These are phyloP conservation scores for Diaprepes abbreviatus DNA, from an alignment of 2,888 invertebrate species.

Conservation along the genomic window DNA sequence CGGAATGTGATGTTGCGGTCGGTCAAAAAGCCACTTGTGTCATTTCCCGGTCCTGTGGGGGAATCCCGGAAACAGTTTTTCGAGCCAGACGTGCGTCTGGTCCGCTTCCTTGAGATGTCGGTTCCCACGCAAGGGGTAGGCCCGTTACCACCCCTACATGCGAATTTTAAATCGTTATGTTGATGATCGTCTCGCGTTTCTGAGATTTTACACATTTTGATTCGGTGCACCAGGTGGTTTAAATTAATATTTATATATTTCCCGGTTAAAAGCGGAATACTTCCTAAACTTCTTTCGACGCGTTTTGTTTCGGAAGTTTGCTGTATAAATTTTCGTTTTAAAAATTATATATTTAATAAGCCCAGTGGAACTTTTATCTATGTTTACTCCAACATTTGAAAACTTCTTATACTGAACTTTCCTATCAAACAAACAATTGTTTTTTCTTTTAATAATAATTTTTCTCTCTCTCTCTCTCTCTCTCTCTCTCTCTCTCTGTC, in stretches of 20 bases:
- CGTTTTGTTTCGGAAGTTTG: too few species aligned
- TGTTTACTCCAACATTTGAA: too few species aligned
- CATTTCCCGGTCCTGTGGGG: constrained; percentile 48
- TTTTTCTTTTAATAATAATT: too few species aligned
- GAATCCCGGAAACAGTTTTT: constrained; percentile 59
- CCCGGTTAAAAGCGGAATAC: background rate
- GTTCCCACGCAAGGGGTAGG: constrained; percentile 55
- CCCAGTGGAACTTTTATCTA: too few species aligned
- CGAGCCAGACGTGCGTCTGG: constrained; percentile 58
- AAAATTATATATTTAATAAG: too few species aligned
- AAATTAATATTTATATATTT: constrained; percentile 33
- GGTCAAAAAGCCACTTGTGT: constrained; percentile 43
- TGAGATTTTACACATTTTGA: constrained; percentile 37
- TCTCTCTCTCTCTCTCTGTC: too few species aligned
- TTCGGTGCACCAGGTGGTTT: constrained; percentile 29
- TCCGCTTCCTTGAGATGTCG: constrained; percentile 56
- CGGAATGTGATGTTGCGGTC: constrained; percentile 32
- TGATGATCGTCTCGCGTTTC: constrained; percentile 21
- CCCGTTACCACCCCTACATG: constrained; percentile 30
- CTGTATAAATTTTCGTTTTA: too few species aligned
- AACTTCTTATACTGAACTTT: too few species aligned
- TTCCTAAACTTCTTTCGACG: background rate
- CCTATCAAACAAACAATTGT: too few species aligned
- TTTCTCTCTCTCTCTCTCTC: too few species aligned
- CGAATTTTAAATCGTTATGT: constrained; percentile 21